Conservation (phyloP, 1,140 invertebrate species). For the Bombus vancouverensis region DNA sequence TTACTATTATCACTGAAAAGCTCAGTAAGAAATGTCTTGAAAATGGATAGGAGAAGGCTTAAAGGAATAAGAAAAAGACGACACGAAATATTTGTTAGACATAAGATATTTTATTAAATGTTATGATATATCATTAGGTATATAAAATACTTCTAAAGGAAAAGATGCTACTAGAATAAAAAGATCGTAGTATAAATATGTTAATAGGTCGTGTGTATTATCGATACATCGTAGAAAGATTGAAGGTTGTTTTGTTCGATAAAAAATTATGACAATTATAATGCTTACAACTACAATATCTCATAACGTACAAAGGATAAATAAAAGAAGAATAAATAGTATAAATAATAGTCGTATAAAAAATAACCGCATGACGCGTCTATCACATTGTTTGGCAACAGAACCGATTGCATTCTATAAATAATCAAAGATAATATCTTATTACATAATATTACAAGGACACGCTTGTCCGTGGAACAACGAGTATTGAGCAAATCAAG, state of each 20-base stretch:
- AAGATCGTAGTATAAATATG: not conserved
- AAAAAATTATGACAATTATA: not conserved
- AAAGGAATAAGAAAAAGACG: not conserved
- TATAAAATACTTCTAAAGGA: not conserved
- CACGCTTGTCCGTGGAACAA: not conserved
- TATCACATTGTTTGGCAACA: slow-evolving; percentile 58
- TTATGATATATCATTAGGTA: not conserved
- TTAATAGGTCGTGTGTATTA: not conserved
- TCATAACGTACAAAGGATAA: not conserved
- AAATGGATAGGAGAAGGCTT: not conserved
- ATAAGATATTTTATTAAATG: not conserved
- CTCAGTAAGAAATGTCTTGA: no score
- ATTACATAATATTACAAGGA: slow-evolving; percentile 37
- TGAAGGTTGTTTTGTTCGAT: not conserved
- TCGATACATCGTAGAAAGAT: not conserved
- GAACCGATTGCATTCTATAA: slow-evolving; percentile 40
- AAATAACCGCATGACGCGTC: not conserved
- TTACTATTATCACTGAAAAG: not conserved
- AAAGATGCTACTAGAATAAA: not conserved
- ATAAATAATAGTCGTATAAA: not conserved
- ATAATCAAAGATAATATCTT: slow-evolving; percentile 35
- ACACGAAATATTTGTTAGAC: not conserved
- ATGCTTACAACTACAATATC: not conserved
- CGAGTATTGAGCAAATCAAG: slow-evolving; percentile 50
- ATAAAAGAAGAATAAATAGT: not conserved